Base-by-base conservation (phyloP, 2,797 vertebrate genomes). In the Pseudomugil gertrudae region DNA sequence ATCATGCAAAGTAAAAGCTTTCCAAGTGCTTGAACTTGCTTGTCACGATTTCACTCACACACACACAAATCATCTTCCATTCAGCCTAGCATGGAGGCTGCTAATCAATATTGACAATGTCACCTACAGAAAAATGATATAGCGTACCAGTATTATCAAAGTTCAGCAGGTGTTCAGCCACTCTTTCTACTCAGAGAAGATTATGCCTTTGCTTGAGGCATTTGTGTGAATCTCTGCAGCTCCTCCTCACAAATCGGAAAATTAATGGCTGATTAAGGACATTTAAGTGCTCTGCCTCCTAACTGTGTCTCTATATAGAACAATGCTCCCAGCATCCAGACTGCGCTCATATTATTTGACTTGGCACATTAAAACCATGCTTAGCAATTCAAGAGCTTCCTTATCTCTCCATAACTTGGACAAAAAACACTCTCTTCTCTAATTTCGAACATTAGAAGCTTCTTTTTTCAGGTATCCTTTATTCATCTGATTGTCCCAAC, bases 391-490 rank as follows among this genome's bases (percentile, higher is more conserved):
- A 63, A 62, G 78, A 50, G 67, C 54, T 69, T 60, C 57, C 36
- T 79, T 72, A 82, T 74, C 72, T 66, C 63, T 63, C 35, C 30
- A 38, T 67, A 62, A 75, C 58, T 73, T 81, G 79, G 69, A 77
- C 23, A 40, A 27, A 53, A 76, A 40, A 3, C 67, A 57, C n/a
- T 54, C 73, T 33, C 62, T 62, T 59, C 59, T 67, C 65, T 52
- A 77, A 78, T 76, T 73, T 79, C 71, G 57, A 67, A 53, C 76
- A 56, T 11, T 24, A 9, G 69, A 66, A 54, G 66, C 53, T n/a
- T 51, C 24, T 33, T 67, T 56, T 67, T 58, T 38, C 60, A 60
- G 79, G 67, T 71, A 5, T 51, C 45, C 36, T 57, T 67, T 59
- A 48, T 56, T 75, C 50, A 30, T 57, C 63, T 0, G 69, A 35